Evolutionary conservation across 2,113 vertebrate genomes (phyloP).

Genomic region (Agelaius tricolor): DNA sequence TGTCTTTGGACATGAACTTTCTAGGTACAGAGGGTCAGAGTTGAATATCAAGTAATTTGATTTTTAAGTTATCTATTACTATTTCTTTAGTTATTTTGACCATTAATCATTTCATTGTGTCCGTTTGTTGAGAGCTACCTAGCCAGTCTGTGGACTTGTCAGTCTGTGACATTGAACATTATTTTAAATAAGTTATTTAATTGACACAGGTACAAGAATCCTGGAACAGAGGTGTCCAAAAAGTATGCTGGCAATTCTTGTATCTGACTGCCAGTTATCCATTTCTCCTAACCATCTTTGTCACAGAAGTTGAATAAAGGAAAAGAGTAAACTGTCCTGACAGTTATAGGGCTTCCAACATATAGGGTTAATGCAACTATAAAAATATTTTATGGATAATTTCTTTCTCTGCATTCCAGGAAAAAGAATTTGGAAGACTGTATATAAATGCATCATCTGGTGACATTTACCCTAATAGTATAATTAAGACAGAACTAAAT

Average conservation of each 20-base stretch:
- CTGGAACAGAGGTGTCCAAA: neutral
- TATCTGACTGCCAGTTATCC: neutral
- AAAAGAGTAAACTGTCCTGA: neutral
- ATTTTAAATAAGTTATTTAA: neutral
- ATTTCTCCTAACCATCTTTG: neutral
- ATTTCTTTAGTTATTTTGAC: neutral
- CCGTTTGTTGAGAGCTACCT: neutral
- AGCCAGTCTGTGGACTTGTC: neutral
- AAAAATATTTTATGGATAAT: neutral
- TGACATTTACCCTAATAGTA: conserved; percentile 43
- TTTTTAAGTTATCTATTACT: neutral
- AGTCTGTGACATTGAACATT: neutral
- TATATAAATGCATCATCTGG: conserved; percentile 11
- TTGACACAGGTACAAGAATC: neutral
- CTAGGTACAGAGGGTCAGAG: neutral
- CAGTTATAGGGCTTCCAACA: neutral
- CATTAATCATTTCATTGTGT: neutral
- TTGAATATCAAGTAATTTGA: neutral
- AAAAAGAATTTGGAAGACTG: neutral
- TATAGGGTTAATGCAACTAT: neutral
- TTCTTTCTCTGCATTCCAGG: neutral
- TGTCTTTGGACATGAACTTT: neutral
- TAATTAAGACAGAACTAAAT: conserved; percentile 50
- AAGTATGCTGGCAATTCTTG: neutral
- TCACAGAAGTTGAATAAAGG: neutral